Conservation (phyloP, 2,113 vertebrate species). For the Epinephelus lanceolatus region DNA sequence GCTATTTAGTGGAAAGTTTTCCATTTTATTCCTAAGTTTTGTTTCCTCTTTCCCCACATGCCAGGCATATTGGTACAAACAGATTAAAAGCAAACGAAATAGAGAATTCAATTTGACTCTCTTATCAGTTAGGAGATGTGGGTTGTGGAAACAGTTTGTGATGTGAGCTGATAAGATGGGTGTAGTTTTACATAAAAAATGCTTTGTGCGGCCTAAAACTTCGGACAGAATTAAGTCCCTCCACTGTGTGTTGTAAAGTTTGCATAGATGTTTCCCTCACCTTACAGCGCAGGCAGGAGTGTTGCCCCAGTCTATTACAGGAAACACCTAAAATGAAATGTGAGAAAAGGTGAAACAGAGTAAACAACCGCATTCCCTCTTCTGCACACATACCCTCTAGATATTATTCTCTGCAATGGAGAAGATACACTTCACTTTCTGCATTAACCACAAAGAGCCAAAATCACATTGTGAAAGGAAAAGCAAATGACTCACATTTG, state of each 20-base stretch:
- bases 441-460: slow-evolving; percentile 2
- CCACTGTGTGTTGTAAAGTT: background rate
- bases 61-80: background rate
- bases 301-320: slow-evolving; percentile 96
- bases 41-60: background rate
- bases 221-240: background rate
- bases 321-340: slow-evolving; percentile 88
- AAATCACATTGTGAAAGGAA: background rate
- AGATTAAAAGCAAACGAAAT: slow-evolving; percentile 1
- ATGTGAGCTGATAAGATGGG: background rate
- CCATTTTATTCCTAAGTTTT: background rate
- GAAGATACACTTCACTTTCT: background rate
- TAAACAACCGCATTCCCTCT: background rate
- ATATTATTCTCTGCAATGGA: background rate
- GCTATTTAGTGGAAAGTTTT: background rate
- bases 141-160: background rate
- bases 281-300: slow-evolving; percentile 98
- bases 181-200: background rate
- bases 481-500: slow-evolving; percentile 90
- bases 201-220: too few relatives aligned
- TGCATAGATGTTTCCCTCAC: slow-evolving; percentile 76
- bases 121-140: background rate
- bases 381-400: background rate
- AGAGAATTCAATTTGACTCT: background rate
- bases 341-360: background rate